Conservation (phyloP, 2,888 invertebrate species). For the Drosophila antonietae region DNA sequence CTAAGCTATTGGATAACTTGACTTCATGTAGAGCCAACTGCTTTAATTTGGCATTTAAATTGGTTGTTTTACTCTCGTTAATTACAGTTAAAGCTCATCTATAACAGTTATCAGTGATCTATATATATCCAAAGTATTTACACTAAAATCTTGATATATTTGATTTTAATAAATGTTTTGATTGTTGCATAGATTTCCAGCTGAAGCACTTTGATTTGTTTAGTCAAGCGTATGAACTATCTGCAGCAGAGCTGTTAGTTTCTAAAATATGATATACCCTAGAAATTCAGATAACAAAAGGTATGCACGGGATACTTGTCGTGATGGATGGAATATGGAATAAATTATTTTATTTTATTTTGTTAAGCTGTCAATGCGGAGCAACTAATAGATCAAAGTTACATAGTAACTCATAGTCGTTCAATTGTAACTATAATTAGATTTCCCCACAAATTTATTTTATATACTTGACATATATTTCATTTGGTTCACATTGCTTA, state of each 20-base stretch:
- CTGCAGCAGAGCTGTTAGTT: background rate
- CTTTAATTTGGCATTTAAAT: background rate
- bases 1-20: background rate
- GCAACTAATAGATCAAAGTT: background rate
- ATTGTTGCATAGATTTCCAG: background rate
- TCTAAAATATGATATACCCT: background rate
- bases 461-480: too few relatives aligned
- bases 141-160: background rate
- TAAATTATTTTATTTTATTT: background rate
- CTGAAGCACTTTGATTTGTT: background rate
- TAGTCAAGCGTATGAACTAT: constrained; percentile 2
- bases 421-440: too few relatives aligned
- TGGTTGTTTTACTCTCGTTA: too few relatives aligned
- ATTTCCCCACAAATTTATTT: too few relatives aligned
- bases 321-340: background rate
- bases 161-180: background rate
- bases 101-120: background rate
- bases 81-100: too few relatives aligned
- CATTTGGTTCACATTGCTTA: too few relatives aligned
- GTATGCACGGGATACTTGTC: background rate
- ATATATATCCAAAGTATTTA: background rate
- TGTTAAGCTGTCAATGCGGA: background rate
- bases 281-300: background rate
- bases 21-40: background rate
- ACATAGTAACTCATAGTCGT: background rate